These are phyloP conservation scores for Xestia c-nigrum DNA, from an alignment of 2,888 invertebrate species.

Conservation along the genomic window DNA sequence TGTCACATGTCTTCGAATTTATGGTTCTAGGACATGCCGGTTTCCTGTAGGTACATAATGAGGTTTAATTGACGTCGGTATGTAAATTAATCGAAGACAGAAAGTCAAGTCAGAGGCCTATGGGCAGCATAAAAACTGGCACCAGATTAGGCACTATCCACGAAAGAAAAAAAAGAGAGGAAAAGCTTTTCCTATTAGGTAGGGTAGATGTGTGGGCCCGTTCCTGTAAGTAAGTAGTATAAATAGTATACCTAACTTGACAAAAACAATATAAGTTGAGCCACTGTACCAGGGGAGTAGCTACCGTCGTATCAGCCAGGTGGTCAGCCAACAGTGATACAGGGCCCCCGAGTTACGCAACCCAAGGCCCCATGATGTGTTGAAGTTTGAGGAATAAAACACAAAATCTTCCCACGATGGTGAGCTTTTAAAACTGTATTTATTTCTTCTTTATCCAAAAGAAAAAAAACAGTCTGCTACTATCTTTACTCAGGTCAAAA, in stretches of 20 bases:
- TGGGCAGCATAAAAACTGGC: too few relatives aligned
- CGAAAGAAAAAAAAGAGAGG: background rate
- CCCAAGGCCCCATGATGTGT: too few relatives aligned
- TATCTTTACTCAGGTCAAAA: slow-evolving; percentile 31
- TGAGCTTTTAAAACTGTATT: background rate
- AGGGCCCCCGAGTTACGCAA: too few relatives aligned
- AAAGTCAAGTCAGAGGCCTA: too few relatives aligned
- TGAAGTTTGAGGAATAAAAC: too few relatives aligned
- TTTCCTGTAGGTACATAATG: background rate
- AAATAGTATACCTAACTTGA: too few relatives aligned
- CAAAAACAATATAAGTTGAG: background rate
- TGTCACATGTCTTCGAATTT: too few relatives aligned
- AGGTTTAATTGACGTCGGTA: background rate
- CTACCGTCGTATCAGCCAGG: too few relatives aligned
- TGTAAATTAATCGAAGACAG: background rate
- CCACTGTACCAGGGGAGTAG: background rate
- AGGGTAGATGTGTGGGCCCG: background rate
- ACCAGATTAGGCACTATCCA: too few relatives aligned
- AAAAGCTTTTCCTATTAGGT: background rate
- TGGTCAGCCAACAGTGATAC: too few relatives aligned
- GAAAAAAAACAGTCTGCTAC: slow-evolving; percentile 15
- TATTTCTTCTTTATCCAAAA: background rate
- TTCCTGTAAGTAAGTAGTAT: background rate
- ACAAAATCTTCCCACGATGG: too few relatives aligned
- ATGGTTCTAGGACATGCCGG: too few relatives aligned